phyloP scores from a whole-genome alignment of 2,113 vertebrate genomes.

The Mustela nigripes region DNA sequence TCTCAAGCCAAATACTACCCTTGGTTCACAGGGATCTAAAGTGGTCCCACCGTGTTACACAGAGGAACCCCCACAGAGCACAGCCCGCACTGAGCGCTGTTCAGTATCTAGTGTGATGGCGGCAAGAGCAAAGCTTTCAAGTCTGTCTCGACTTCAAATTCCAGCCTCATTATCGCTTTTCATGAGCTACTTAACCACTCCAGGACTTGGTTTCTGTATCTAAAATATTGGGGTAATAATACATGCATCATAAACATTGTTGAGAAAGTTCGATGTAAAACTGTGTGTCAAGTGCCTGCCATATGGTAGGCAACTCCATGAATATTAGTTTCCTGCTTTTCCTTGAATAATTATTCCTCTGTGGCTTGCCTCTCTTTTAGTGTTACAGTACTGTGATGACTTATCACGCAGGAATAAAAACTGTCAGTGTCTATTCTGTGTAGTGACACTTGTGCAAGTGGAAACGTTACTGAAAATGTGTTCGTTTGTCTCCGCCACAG shows the following conservation, averaged over 20 bases:
- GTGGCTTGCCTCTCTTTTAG: background rate
- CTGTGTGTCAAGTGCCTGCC: background rate
- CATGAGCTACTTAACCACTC: background rate
- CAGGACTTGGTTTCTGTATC: background rate
- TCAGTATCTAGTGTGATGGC: background rate
- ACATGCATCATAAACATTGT: background rate
- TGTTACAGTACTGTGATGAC: background rate
- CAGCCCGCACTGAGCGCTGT: fast-evolving
- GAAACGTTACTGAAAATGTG: background rate
- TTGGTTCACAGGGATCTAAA: background rate
- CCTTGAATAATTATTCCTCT: background rate
- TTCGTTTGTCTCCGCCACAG: constrained; percentile 58
- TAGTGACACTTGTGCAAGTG: background rate
- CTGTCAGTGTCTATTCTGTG: background rate
- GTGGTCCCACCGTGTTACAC: fast-evolving
- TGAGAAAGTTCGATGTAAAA: background rate
- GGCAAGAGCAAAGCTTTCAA: background rate
- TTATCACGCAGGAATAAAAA: background rate
- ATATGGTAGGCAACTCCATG: background rate
- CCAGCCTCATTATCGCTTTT: background rate
- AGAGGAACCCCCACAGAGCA: background rate
- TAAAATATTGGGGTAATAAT: background rate
- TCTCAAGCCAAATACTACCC: background rate
- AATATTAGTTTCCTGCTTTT: background rate
- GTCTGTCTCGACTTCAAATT: background rate